Evolutionary conservation across 2,113 vertebrate genomes (phyloP).

Genomic region (Eolophus roseicapilla): DNA sequence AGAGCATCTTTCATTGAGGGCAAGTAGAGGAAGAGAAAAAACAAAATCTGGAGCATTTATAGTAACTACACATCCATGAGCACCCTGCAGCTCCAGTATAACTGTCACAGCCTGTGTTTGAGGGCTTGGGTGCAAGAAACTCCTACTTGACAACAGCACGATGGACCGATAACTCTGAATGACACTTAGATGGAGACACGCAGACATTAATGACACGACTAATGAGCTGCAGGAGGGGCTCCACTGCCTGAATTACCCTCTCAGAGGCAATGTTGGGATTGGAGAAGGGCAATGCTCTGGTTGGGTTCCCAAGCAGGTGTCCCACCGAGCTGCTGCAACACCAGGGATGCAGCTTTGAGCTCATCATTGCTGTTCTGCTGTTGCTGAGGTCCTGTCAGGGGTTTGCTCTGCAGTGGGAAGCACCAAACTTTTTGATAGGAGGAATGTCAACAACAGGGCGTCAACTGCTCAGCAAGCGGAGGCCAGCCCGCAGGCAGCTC

Average conservation of each 20-base stretch:
- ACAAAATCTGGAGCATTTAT: neutral
- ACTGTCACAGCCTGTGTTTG: neutral
- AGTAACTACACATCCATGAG: accelerated
- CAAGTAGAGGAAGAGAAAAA: neutral
- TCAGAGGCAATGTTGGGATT: accelerated
- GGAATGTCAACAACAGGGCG: neutral
- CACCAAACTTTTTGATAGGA: neutral
- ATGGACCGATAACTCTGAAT: neutral
- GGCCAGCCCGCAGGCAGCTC: neutral
- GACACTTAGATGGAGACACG: neutral
- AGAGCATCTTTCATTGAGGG: neutral
- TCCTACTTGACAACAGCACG: accelerated
- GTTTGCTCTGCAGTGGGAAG: neutral
- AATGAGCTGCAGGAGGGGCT: neutral
- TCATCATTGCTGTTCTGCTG: neutral
- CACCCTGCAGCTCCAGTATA: neutral
- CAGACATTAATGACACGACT: accelerated
- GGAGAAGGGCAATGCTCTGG: neutral
- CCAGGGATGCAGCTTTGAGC: neutral
- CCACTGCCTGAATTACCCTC: neutral
- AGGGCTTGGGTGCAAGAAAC: neutral
- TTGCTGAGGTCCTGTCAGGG: accelerated
- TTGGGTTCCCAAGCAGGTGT: accelerated
- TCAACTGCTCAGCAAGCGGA: accelerated
- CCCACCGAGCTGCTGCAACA: neutral